Evolutionary conservation across 2,113 vertebrate species (phyloP), one percentile per base, ranked within the genome.

Genomic region (Myodes glareolus): DNA sequence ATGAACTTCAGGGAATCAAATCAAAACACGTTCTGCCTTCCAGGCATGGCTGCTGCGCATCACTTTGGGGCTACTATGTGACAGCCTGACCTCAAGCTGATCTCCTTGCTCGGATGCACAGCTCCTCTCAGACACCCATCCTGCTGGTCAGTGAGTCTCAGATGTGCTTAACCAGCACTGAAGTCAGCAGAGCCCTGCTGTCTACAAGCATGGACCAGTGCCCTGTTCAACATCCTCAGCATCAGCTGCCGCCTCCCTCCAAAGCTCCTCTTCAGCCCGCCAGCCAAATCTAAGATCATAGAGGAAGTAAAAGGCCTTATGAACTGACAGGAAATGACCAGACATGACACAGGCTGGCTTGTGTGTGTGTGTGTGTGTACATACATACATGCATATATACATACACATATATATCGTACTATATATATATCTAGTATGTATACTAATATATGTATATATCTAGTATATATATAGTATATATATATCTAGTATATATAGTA

Each of bases 11-110:
- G 81, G 91, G 91, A 92, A 55, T 27, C 50, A 68, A 87, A 61
- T 31, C 78, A 65, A 33, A 88, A 81, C 0, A 2, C 21, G 39
- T 88, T 13, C 91, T 58, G 52, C 55, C 82, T 80, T 27, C 31
- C 36, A 52, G 31, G 19, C 31, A 61, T 1, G 16, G 2, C 0
- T 0, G 36, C 36, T 45, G 33, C 19, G 1, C 5, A 65, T 50
- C 19, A 16, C 63, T 65, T 23, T 19, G 17, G 65, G 29, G 13
- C 8, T 65, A 31, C 23, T 14, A 21, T 7, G n/a, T 11, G 1
- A 17, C 8, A 84, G 47, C 19, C 13, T n/a, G 7, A 29, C 17
- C 13, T 36, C 21, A 14, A 4, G 11, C 31, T 50, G 9, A 27
- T 47, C 17, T 17, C 14, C 25, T 78, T 45, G 31, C 42, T 91